Conservation (phyloP, 2,113 vertebrate genomes). For the Amblyornis subalaris region DNA sequence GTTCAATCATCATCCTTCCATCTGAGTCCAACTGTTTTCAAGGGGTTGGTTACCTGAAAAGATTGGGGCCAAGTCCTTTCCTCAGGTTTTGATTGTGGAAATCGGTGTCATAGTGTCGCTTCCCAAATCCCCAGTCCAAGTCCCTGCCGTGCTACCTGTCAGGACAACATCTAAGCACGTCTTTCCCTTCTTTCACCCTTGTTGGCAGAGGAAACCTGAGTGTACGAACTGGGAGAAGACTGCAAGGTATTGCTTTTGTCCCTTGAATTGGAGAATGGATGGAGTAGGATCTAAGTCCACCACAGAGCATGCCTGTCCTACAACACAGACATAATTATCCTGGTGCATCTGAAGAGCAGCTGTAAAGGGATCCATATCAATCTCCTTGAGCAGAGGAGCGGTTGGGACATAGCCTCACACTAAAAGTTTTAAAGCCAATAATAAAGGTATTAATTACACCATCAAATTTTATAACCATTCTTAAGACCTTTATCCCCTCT, state of each 20-base stretch:
- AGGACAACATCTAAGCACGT: not conserved
- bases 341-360: not conserved
- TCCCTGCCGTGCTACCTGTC: not conserved
- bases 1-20: not conserved
- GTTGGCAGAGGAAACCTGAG: not conserved
- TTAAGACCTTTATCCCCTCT: conserved; percentile 51
- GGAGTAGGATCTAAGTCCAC: not conserved
- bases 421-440: conserved; percentile 20
- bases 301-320: not conserved
- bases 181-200: not conserved
- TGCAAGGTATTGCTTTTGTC: not conserved
- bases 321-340: not conserved
- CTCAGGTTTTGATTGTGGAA: not conserved
- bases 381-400: not conserved
- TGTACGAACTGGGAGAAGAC: not conserved
- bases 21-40: not conserved
- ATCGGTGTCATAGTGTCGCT: not conserved
- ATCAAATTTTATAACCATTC: conserved; percentile 39
- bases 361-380: not conserved
- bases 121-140: not conserved
- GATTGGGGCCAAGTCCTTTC: not conserved
- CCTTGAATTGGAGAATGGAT: not conserved
- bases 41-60: not conserved
- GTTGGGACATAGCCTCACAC: not conserved
- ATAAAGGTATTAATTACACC: conserved; percentile 26